Evolutionary conservation across 2,888 invertebrate species (phyloP).

Genomic region (Merodon equestris): DNA sequence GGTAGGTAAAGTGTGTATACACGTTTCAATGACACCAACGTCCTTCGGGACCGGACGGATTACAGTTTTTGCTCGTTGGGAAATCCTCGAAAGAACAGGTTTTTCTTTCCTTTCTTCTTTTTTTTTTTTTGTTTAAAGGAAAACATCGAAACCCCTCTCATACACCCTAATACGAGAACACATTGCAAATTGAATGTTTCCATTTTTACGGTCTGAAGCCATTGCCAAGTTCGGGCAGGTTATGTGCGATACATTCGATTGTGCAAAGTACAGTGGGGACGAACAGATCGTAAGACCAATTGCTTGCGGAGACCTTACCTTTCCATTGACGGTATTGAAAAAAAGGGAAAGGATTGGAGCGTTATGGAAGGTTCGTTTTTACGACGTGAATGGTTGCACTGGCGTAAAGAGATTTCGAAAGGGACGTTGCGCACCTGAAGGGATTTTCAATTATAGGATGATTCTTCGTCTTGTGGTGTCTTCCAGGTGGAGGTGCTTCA

Average conservation of each 20-base stretch:
- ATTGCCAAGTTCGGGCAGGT: conserved; percentile 61
- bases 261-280: conserved; percentile 37
- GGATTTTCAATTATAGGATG: too few relatives aligned
- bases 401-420: too few relatives aligned
- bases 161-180: not conserved
- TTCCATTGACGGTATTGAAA: too few relatives aligned
- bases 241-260: conserved; percentile 63
- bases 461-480: not conserved
- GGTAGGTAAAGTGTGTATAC: conserved; percentile 22
- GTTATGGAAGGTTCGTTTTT: too few relatives aligned
- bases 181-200: conserved; percentile 62
- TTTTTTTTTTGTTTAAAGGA: conserved; percentile 5
- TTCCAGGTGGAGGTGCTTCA: too few relatives aligned
- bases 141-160: conserved; percentile 23
- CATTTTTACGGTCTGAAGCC: conserved; percentile 61
- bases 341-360: too few relatives aligned
- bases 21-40: conserved; percentile 41
- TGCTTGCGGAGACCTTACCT: too few relatives aligned
- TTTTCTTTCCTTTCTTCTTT: conserved; percentile 11
- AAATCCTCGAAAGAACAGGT: conserved; percentile 42
- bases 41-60: conserved; percentile 56
- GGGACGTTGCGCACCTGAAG: too few relatives aligned
- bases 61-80: conserved; percentile 50
- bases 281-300: too few relatives aligned
- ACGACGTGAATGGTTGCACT: too few relatives aligned